Evolutionary conservation across 2,797 vertebrate species (phyloP).

Genomic region (Staurois parvus): DNA sequence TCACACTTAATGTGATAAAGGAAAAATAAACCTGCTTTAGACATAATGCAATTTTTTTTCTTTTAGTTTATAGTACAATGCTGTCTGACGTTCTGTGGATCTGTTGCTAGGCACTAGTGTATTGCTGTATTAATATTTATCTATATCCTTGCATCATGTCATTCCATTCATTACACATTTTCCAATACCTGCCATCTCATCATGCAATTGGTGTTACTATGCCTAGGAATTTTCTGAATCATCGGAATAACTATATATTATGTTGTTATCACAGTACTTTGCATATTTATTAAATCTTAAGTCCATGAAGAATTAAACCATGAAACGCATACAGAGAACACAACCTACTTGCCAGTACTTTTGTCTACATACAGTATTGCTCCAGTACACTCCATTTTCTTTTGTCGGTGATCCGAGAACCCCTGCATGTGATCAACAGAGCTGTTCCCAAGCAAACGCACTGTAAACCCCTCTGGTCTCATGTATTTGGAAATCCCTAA

Average conservation of each 20-base stretch:
- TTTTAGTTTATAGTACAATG: not conserved
- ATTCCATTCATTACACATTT: conserved; percentile 44
- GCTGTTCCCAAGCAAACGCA: too few species aligned
- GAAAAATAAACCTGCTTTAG: not conserved
- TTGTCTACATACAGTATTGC: too few species aligned
- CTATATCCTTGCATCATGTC: not conserved
- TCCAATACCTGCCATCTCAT: not conserved
- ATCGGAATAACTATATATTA: not conserved
- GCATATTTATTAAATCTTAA: too few species aligned
- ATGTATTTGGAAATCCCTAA: too few species aligned
- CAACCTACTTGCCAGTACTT: too few species aligned
- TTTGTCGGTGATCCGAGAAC: too few species aligned
- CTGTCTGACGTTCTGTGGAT: not conserved
- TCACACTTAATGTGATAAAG: not conserved
- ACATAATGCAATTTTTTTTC: not conserved
- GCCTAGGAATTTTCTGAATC: not conserved
- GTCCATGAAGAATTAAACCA: too few species aligned
- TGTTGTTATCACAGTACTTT: too few species aligned
- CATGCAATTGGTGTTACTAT: not conserved
- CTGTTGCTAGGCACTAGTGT: conserved; percentile 27
- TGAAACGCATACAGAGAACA: too few species aligned
- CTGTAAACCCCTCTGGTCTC: too few species aligned
- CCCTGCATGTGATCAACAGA: too few species aligned
- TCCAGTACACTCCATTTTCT: too few species aligned
- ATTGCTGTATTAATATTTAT: conserved; percentile 40